Percentiles rank a stretch among this genome's conserved stretches.
These are phyloP conservation scores for Malacoctenus gilli DNA, from an alignment of 2,797 vertebrate genomes.

Conservation along the genomic window DNA sequence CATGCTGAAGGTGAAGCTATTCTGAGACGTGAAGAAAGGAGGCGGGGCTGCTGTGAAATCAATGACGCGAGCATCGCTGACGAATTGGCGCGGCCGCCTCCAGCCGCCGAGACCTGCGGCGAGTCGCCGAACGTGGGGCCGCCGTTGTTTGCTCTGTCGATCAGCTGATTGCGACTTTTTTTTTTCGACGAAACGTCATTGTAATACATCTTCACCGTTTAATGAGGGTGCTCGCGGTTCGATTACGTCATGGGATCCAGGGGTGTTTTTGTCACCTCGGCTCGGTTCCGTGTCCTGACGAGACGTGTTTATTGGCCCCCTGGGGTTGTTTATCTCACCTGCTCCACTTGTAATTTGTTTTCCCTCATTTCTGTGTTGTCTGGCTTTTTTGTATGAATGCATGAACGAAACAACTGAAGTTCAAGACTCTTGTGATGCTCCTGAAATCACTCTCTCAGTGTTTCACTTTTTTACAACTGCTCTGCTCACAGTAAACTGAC, in stretches of 20 bases:
- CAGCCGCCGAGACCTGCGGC: conserved; percentile 1
- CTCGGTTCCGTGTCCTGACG: conserved; percentile 21
- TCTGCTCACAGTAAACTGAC: too few species aligned
- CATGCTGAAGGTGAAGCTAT: conserved; percentile 40
- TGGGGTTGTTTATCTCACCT: conserved; percentile 55
- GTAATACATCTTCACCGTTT: too few species aligned
- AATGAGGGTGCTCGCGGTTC: too few species aligned
- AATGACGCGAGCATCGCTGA: conserved; percentile 22
- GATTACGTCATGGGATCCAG: conserved; percentile 38
- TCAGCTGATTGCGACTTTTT: too few species aligned
- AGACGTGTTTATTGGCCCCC: conserved; percentile 32
- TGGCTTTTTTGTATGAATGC: neutral
- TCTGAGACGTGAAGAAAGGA: conserved; percentile 28
- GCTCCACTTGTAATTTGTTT: conserved; percentile 48
- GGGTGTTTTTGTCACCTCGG: conserved; percentile 35
- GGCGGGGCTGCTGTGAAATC: conserved; percentile 40
- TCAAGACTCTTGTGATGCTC: conserved; percentile 23
- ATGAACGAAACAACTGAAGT: conserved; percentile 21
- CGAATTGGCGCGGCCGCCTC: conserved; percentile 7
- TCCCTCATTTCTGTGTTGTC: conserved; percentile 29
- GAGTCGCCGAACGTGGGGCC: conserved; percentile 12
- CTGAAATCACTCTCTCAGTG: conserved; percentile 39
- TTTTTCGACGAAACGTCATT: too few species aligned
- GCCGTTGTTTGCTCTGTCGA: conserved; percentile 25
- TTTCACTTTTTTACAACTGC: too few species aligned